Base-by-base conservation (phyloP, 2,888 invertebrate species). In the Slavum lentiscoides region DNA sequence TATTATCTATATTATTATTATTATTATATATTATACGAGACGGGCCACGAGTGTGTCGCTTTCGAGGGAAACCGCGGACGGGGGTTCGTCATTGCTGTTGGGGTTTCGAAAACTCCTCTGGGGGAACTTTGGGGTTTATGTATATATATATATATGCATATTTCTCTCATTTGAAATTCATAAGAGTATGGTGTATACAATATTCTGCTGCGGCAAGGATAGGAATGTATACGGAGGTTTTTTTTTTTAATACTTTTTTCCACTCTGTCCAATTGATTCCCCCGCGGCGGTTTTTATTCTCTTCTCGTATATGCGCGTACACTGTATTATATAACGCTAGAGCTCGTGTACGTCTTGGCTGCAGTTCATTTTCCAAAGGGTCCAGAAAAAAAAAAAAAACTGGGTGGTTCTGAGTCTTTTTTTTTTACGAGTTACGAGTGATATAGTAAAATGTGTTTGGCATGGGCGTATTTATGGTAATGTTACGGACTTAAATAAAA, bases 241-340 rank as follows among this genome's bases (percentile, higher is more conserved):
- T 30, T 58, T 72, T 37, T 37, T 37, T 77, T 80, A 80, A 80
- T 80, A 72, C 64, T 72, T 19, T 80, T 80, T 80, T 80, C 72
- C 80, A 80, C 80, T 80, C 62, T 80, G 70, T 70, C 70, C 70
- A 64, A 80, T 80, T 80, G 80, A 80, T 80, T 80, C 59, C 58
- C 66, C n/a, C 21, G 55, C 61, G 61, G 15, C 13, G 21, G 58
- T 80, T 70, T 72, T 77, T 67, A 55, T 69, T 64, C 23, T 69
- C 19, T 58, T 17, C 19, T 64, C 17, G 30, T 77, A 55, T 74
- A 80, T 72, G 66, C 55, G 39, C 55, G 64, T 30, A 77, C 5
- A 30, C 61, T 39, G 21, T 37, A 59, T 15, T 5, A 30, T 30
- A 43, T 43, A 43, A 43, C 43, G 43, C 43, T 9, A 43, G 43